phyloP scores from a whole-genome alignment of 2,113 vertebrate species.

The Talpa occidentalis region DNA sequence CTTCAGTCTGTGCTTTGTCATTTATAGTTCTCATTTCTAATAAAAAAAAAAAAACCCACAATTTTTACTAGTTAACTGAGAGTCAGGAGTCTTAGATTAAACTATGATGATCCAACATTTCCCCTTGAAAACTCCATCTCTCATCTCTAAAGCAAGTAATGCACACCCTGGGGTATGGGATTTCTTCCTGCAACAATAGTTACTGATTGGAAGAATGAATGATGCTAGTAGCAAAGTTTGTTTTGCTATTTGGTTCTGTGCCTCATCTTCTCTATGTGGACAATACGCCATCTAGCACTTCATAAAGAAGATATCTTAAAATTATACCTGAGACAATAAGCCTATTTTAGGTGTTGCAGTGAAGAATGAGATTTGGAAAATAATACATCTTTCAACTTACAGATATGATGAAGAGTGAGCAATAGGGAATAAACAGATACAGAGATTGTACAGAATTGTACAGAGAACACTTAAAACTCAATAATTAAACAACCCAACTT shows the following conservation, averaged over 20 bases:
- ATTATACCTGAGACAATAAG: not conserved
- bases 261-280: not conserved
- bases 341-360: not conserved
- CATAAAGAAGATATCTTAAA: not conserved
- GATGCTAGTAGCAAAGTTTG: not conserved
- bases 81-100: not conserved
- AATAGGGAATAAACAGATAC: not conserved
- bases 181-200: not conserved
- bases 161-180: not conserved
- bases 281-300: not conserved
- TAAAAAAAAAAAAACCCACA: not conserved
- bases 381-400: not conserved
- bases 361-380: not conserved
- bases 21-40: slow-evolving; percentile 33
- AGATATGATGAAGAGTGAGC: not conserved
- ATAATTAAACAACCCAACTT: not conserved
- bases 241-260: not conserved
- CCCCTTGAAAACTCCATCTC: not conserved
- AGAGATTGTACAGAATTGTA: not conserved
- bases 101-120: not conserved
- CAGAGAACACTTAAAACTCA: not conserved
- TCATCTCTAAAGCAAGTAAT: not conserved
- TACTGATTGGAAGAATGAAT: not conserved
- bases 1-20: not conserved
- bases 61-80: not conserved